Evolutionary conservation across 1,140 invertebrate genomes (phyloP), one percentile per base, ranked within the genome.

Genomic region (Whitmania pigra): DNA sequence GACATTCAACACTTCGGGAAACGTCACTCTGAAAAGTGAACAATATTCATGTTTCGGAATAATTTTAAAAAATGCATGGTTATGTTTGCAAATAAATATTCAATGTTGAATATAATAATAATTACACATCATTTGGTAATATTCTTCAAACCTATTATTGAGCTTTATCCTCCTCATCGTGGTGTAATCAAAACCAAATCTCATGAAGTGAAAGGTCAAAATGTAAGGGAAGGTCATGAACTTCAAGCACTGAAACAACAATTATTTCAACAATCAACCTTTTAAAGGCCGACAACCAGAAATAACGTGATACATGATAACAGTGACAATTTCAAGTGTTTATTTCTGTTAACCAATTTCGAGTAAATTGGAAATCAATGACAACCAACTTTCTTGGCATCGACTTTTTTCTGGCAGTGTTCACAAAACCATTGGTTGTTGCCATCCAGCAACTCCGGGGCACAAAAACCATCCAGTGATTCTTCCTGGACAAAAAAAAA

Each of bases 371-470:
- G 13, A 29, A 25, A 7, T 4, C 7, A 17, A n/a, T 25, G 53
- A 49, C 18, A 71, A 40, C 60, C 74, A 75, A 83, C 82, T 84
- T 95, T 94, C 78, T 94, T 90, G 43, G 92, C 92, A 82, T 94
- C 88, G 80, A 90, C 92, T 78, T 92, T 91, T 78, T 90, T 89
- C 76, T 89, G 86, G 82, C 93, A 95, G 74, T 87, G 88, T 75
- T 92, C 90, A 84, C 93, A 95, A 79, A 87, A 86, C 84, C 94
- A 94, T 80, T 94, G 90, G 84, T 95, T 94, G 73, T 88, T 88
- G 40, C 89, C 91, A 76, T 91, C 88, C 18, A 95, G 82, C 15
- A 87, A 88, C 84, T 95, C 93, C 2, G 90, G 90, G 76, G 90
- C 87, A 5, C 93, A 89, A 82, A 94, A 95, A 0, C 89, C 90